Base-by-base conservation (phyloP, 2,888 invertebrate species). In the Drosophila tripunctata region DNA sequence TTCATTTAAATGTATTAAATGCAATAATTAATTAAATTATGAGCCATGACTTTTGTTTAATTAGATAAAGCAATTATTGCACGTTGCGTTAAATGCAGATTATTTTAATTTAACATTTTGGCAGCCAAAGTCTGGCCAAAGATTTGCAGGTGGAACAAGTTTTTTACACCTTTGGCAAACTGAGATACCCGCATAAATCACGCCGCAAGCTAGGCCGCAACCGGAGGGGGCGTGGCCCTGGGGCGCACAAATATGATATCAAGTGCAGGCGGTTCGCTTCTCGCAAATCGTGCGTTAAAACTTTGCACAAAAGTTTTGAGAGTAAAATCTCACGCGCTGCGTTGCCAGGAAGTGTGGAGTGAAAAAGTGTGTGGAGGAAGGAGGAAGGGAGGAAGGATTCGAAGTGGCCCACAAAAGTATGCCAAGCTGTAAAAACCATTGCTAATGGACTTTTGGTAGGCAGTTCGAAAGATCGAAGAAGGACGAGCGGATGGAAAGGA, bases 251-350 rank as follows among this genome's bases (percentile, higher is more conserved):
- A 84, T 81, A 84, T 82, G 87, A 82, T 82, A 82, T 87, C 82
- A 82, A 82, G 78, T 81, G 85, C 82, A 86, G 87, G 84, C 84
- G 74, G 63, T 51, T 51, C 67, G 50, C 40, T 35, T 30, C 67
- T 78, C 74, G 84, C 78, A 84, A 82, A 82, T 82, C 82, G 84
- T 87, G 82, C 82, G 87, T 82, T 82, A 81, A 87, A 82, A 84
- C 78, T 82, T 81, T 82, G 71, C 51, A 40, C 73, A 80, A 82
- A 82, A 82, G 60, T 68, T 87, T 81, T 79, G 65, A 55, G 85
- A 82, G 83, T 63, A 68, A 82, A 81, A 85, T 85, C 83, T 81
- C 80, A 81, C 83, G 83, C 80, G 77, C 50, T 69, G 44, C 36
- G 48, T 50, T 50, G 57, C 38, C 65, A 62, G 66, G 61, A 61